These are phyloP conservation scores for Cataglyphis livida DNA, from an alignment of 2,888 invertebrate species.

Conservation along the genomic window DNA sequence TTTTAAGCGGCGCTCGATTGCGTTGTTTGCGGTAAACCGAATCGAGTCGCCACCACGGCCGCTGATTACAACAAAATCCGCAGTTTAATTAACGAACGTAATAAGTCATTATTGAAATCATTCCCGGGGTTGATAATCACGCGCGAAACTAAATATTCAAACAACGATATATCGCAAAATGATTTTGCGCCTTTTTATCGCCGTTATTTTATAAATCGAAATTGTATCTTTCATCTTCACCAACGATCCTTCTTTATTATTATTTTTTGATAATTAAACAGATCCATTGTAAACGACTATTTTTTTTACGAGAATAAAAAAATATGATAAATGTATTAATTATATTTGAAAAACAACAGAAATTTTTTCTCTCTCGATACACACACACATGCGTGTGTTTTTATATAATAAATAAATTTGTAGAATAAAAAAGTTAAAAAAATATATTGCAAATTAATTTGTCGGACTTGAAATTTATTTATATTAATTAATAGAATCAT, in stretches of 20 bases:
- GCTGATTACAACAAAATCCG: slow-evolving; percentile 45
- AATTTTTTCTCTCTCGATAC: not conserved
- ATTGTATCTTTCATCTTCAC: not conserved
- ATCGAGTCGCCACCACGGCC: not conserved
- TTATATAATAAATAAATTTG: slow-evolving; percentile 12
- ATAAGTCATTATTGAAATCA: slow-evolving; percentile 48
- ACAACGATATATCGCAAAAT: not conserved
- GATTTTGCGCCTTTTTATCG: too few relatives aligned
- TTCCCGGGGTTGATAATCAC: slow-evolving; percentile 11
- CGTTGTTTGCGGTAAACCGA: slow-evolving; percentile 43
- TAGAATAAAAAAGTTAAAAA: not conserved
- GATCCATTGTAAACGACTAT: not conserved
- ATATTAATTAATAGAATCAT: not conserved
- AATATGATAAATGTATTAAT: not conserved
- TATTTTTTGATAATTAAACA: not conserved
- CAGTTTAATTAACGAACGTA: slow-evolving; percentile 43
- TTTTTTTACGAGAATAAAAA: not conserved
- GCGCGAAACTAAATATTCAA: slow-evolving; percentile 14
- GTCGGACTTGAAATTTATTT: not conserved
- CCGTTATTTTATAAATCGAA: not conserved
- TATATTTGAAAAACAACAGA: not conserved
- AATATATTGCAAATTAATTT: slow-evolving; percentile 30
- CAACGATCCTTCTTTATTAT: not conserved
- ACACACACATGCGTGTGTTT: not conserved
- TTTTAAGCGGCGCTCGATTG: slow-evolving; percentile 39